Percentiles rank a stretch among this genome's conserved stretches.
Conservation (phyloP, 1,140 invertebrate genomes). For the Sminthurinus signatus region DNA sequence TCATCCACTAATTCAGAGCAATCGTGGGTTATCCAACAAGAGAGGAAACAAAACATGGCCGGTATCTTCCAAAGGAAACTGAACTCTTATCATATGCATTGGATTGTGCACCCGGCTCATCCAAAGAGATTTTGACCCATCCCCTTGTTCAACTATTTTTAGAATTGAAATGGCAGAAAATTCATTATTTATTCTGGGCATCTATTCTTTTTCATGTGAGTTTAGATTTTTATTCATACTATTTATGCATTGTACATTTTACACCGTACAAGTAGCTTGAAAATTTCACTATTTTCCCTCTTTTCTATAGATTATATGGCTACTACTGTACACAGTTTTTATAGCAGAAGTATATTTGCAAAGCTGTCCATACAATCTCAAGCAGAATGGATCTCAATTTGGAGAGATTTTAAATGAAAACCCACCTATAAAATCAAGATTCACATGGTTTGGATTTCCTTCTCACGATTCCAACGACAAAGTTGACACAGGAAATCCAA, state of each 20-base stretch:
- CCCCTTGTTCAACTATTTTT: conserved; percentile 75
- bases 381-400: no score
- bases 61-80: conserved; percentile 10
- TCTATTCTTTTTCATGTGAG: conserved; percentile 34
- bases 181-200: conserved; percentile 66
- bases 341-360: conserved; percentile 23
- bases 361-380: conserved; percentile 24
- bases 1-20: conserved; percentile 4
- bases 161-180: conserved; percentile 80
- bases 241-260: not conserved
- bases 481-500: no score
- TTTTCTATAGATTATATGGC: conserved; percentile 25
- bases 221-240: not conserved
- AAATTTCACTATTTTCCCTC: not conserved
- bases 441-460: conserved; percentile 22
- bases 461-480: no score
- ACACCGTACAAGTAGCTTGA: conserved; percentile 1
- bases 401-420: no score
- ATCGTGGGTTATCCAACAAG: conserved; percentile 14
- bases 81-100: conserved; percentile 19
- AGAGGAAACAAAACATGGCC: not conserved
- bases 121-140: conserved; percentile 69
- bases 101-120: not conserved
- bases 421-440: not conserved
- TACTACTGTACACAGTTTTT: conserved; percentile 27